Evolutionary conservation across 2,888 invertebrate species (phyloP).

Genomic region (Philonicus albiceps): DNA sequence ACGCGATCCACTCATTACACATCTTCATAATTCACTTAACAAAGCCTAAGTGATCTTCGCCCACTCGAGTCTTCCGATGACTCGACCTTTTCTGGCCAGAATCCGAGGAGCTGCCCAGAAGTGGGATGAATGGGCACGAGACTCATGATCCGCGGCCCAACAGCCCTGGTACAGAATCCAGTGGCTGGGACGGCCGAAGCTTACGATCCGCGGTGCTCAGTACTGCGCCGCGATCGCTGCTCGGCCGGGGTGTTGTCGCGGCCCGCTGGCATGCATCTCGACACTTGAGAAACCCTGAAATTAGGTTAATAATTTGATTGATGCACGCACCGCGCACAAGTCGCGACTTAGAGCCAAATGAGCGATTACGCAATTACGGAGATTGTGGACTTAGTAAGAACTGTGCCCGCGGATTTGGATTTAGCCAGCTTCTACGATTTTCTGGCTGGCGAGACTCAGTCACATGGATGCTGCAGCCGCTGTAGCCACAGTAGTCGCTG

Average conservation of each 20-base stretch:
- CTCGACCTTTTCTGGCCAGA: constrained; percentile 8
- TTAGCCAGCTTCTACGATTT: neutral
- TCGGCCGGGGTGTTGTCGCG: neutral
- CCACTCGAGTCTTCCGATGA: constrained; percentile 44
- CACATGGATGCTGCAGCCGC: neutral
- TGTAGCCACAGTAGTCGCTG: neutral
- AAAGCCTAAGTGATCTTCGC: constrained; percentile 49
- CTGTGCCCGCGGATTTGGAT: constrained; percentile 22
- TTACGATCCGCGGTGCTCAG: neutral
- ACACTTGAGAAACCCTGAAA: constrained; percentile 40
- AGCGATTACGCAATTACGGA: constrained; percentile 47
- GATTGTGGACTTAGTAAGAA: constrained; percentile 37
- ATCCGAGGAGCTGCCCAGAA: neutral
- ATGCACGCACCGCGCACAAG: constrained; percentile 46
- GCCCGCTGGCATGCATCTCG: constrained; percentile 10
- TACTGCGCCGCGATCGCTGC: neutral
- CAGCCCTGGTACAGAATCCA: constrained; percentile 21
- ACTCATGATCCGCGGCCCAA: constrained; percentile 7
- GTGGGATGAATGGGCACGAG: constrained; percentile 7
- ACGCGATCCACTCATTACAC: constrained; percentile 49
- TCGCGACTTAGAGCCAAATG: constrained; percentile 36
- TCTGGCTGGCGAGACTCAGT: neutral
- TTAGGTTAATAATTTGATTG: constrained; percentile 50
- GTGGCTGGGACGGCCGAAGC: neutral
- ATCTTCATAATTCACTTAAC: constrained; percentile 50